phyloP scores from a whole-genome alignment of 1,140 invertebrate genomes.

The Hyposmocoma kahamanoa region DNA sequence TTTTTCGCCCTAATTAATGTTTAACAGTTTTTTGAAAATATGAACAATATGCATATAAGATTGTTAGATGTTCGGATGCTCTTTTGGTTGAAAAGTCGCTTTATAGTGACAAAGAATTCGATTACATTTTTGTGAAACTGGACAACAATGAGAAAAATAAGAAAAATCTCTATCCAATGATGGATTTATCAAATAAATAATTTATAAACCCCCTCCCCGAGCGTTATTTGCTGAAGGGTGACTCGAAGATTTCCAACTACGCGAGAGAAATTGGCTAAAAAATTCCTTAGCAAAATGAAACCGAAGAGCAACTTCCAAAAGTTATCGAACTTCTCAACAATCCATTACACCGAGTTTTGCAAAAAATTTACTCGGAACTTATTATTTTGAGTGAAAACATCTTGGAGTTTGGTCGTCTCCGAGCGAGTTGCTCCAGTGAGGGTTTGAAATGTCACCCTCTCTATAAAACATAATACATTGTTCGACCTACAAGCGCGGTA shows the following conservation, averaged over 20 bases:
- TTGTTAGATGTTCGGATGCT: too few relatives aligned
- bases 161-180: constrained; percentile 9
- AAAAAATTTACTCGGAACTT: constrained; percentile 68
- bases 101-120: too few relatives aligned
- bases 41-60: too few relatives aligned
- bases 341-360: constrained; percentile 70
- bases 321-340: constrained; percentile 71
- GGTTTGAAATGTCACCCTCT: background rate
- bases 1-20: too few relatives aligned
- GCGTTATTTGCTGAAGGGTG: constrained; percentile 45
- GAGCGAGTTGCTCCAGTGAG: too few relatives aligned
- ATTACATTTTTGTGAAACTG: too few relatives aligned
- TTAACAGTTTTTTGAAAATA: too few relatives aligned
- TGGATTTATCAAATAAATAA: constrained; percentile 24
- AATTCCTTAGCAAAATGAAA: constrained; percentile 68
- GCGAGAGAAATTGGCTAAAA: constrained; percentile 68
- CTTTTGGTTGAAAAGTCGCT: too few relatives aligned
- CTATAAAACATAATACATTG: too few relatives aligned
- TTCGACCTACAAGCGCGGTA: too few relatives aligned
- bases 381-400: constrained; percentile 72
- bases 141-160: background rate
- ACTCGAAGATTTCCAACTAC: constrained; percentile 66
- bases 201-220: constrained; percentile 18
- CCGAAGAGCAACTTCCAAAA: constrained; percentile 70
- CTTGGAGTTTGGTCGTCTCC: constrained; percentile 52